These are phyloP conservation scores for pig (Sus scrofa) DNA, from an alignment of 2,113 vertebrate species.

Conservation along the genomic window DNA sequence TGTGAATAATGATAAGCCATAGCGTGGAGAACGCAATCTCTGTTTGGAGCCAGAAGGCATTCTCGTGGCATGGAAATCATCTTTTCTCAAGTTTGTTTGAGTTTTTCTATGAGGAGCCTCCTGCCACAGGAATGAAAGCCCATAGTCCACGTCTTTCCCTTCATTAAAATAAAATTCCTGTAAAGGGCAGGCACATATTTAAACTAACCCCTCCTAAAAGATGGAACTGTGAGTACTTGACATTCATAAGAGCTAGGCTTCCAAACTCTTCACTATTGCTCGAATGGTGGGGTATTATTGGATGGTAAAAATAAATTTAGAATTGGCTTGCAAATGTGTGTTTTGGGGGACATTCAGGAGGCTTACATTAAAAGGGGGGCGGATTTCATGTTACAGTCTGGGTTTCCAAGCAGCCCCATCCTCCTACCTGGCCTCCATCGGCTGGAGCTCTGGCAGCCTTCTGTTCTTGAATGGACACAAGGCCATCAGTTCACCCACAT, in stretches of 20 bases:
- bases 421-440: background rate
- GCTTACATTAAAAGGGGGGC: background rate
- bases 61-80: background rate
- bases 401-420: background rate
- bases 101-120: background rate
- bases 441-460: background rate
- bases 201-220: slow-evolving; percentile 24
- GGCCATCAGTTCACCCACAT: background rate
- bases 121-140: slow-evolving; percentile 44
- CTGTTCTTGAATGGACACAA: background rate
- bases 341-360: background rate
- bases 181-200: slow-evolving; percentile 47
- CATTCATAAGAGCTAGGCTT: slow-evolving; percentile 11
- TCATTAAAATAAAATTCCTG: slow-evolving; percentile 51
- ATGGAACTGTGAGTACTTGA: background rate
- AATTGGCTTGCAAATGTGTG: slow-evolving; percentile 46
- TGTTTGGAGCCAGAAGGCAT: background rate
- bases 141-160: background rate
- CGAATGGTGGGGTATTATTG: background rate
- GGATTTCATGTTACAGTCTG: background rate
- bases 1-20: slow-evolving; percentile 60
- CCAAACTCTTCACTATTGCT: background rate
- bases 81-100: background rate
- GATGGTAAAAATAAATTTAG: slow-evolving; percentile 57
- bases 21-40: background rate